phyloP scores from a whole-genome alignment of 2,797 vertebrate genomes.

The Melopsittacus undulatus region DNA sequence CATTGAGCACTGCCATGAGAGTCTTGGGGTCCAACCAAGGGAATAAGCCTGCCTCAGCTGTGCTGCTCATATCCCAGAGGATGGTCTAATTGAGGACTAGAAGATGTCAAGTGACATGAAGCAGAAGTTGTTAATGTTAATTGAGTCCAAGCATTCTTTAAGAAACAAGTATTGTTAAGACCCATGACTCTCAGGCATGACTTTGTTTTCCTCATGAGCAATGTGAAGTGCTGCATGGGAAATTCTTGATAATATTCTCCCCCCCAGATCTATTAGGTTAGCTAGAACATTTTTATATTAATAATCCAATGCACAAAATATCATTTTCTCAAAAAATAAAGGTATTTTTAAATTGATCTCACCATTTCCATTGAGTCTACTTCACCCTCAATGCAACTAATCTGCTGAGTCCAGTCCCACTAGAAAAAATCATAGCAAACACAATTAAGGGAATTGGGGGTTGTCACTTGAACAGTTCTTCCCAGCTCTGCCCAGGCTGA shows the following conservation, averaged over 20 bases:
- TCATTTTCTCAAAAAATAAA: rapidly evolving
- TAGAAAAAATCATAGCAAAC: neutral
- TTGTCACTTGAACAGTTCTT: neutral
- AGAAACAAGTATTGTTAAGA: neutral
- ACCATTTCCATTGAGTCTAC: neutral
- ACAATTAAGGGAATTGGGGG: neutral
- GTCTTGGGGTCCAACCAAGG: neutral
- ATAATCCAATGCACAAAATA: neutral
- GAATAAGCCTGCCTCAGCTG: neutral
- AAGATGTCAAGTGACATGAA: neutral
- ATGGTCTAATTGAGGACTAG: neutral
- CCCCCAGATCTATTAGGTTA: neutral
- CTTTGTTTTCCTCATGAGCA: neutral
- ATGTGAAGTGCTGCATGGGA: neutral
- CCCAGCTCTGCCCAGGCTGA: neutral
- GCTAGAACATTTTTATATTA: neutral
- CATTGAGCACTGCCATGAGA: rapidly evolving
- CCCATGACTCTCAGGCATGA: neutral
- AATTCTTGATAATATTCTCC: neutral
- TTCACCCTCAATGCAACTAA: neutral
- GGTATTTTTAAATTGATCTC: neutral
- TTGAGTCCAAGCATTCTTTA: neutral
- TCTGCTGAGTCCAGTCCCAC: neutral
- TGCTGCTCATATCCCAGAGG: neutral
- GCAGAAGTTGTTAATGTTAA: neutral